Evolutionary conservation across 2,113 vertebrate genomes (phyloP).

Genomic region (Podarcis raffonei): DNA sequence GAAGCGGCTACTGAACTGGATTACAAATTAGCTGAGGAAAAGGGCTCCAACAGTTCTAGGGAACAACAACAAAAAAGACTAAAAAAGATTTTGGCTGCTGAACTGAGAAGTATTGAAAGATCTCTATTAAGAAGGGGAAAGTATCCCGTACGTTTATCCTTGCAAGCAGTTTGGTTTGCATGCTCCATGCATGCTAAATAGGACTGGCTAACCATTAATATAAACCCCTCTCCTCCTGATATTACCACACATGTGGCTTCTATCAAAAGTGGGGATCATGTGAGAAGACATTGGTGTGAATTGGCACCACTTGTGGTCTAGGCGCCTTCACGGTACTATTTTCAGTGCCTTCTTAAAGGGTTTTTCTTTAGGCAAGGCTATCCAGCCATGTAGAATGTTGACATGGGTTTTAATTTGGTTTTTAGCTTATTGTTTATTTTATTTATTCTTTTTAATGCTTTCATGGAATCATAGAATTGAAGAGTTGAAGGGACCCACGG

Average conservation of each 20-base stretch:
- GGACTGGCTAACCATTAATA: background rate
- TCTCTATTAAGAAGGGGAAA: slow-evolving; percentile 14
- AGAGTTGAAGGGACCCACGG: no score
- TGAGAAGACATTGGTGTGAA: background rate
- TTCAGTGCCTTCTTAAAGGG: background rate
- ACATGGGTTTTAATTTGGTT: no score
- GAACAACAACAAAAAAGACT: background rate
- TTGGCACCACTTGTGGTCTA: no score
- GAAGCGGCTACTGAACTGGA: slow-evolving; percentile 28
- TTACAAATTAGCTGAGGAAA: slow-evolving; percentile 48
- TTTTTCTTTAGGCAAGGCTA: no score
- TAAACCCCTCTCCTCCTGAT: background rate
- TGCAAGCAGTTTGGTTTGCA: no score
- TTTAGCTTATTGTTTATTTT: no score
- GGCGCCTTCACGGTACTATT: background rate
- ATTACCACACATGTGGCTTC: background rate
- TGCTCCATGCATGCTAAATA: background rate
- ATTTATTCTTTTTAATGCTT: background rate
- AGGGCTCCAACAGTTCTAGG: background rate
- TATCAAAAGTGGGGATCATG: background rate
- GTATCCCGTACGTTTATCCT: background rate
- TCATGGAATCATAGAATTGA: no score
- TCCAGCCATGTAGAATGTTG: no score
- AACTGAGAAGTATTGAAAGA: background rate
- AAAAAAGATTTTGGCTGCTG: background rate